phyloP scores from a whole-genome alignment of 2,113 vertebrate species.

The Fukomys damarensis region DNA sequence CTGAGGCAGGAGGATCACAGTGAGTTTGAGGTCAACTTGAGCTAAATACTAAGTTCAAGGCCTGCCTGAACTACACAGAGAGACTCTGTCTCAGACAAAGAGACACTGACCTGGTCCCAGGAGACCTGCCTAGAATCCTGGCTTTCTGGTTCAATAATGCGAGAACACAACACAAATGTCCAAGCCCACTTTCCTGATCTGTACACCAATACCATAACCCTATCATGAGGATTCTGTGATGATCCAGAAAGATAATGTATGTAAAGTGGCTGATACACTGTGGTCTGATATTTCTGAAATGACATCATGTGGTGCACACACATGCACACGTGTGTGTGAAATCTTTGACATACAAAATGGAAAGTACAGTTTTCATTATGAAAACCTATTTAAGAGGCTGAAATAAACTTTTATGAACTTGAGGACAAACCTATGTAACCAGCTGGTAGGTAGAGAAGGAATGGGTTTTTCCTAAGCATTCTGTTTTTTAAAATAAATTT shows the following conservation, averaged over 20 bases:
- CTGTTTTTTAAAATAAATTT: background rate
- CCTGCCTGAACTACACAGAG: background rate
- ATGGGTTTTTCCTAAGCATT: background rate
- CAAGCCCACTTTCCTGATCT: background rate
- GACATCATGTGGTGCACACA: background rate
- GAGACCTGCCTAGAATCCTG: background rate
- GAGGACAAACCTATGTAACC: background rate
- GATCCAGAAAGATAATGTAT: background rate
- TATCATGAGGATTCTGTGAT: background rate
- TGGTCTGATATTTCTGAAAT: background rate
- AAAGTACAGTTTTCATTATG: slow-evolving; percentile 2
- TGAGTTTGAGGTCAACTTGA: background rate
- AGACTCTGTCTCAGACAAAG: background rate
- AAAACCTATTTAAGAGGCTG: background rate
- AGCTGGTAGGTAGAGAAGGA: background rate
- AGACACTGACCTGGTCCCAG: background rate
- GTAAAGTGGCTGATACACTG: background rate
- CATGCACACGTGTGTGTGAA: background rate
- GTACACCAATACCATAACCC: background rate
- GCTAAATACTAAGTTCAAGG: background rate
- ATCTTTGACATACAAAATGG: background rate
- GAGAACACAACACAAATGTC: background rate
- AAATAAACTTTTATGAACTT: background rate
- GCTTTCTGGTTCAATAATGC: background rate
- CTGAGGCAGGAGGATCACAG: background rate